Base-by-base conservation (phyloP, 2,888 invertebrate species). In the Athalia rosae region DNA sequence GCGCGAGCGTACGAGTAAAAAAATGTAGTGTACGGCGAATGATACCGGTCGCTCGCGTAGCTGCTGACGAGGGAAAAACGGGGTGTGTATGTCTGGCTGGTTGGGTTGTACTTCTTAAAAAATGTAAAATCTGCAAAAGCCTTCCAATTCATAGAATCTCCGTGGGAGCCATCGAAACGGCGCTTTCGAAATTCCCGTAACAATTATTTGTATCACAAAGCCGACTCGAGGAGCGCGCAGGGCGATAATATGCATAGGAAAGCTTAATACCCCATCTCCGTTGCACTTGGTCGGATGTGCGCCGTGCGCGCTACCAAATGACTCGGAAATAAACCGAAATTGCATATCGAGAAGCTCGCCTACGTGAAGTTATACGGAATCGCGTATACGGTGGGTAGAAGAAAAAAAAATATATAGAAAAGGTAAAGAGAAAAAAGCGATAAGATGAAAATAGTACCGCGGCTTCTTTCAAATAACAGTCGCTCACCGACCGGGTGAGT, bases 271-370 rank as follows among this genome's bases (percentile, higher is more conserved):
- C 81, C 84, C 82, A 85, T 87, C 87, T 87, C 88, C 88, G 87
- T 87, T 88, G 86, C 87, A 28, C 28, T 87, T 87, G 86, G 85
- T 83, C 82, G 71, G 83, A 84, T 85, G 84, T 82, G 83, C 80
- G 82, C 79, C 85, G 84, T 82, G 83, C 80, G 82, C 79, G 82
- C 82, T 82, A 82, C 83, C 84, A 86, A 87, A 87, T 86, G 87
- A 85, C 83, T 84, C 85, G 87, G 87, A 87, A 87, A 85, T 87
- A 86, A 85, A 86, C 84, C 82, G 87, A 84, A 86, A 86, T 87
- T 86, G 86, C 86, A 85, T 85, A 87, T 86, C 84, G 87, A 82
- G 82, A 83, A 85, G 81, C 83, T 81, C 43, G 43, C 58, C 58
- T 71, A 58, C 45, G 13, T 0, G 13, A 43, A 56, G n/a, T 56